Conservation (phyloP, 2,797 vertebrate genomes). For the Apogon hyalosoma region DNA sequence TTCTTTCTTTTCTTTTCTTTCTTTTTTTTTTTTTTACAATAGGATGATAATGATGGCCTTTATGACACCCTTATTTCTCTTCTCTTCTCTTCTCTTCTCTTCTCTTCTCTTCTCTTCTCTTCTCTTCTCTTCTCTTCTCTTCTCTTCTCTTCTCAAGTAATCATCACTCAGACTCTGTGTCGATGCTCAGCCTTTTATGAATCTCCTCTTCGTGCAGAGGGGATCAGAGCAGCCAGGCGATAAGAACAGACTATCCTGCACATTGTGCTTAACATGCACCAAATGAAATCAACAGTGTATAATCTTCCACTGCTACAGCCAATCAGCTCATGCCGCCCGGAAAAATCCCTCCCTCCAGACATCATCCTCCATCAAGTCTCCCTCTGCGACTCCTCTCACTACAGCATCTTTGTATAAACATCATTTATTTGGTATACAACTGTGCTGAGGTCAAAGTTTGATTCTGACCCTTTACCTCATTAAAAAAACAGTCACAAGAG, state of each 20-base stretch:
- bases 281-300: constrained; percentile 56
- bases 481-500: constrained; percentile 25
- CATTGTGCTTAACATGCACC: constrained; percentile 59
- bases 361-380: constrained; percentile 17
- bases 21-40: no score
- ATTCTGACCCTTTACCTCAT: constrained; percentile 66
- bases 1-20: no score
- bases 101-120: background rate
- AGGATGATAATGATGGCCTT: no score
- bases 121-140: constrained; percentile 22
- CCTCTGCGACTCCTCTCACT: constrained; percentile 5
- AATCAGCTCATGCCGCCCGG: constrained; percentile 15
- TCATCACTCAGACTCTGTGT: constrained; percentile 49
- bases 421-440: constrained; percentile 29
- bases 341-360: constrained; percentile 23
- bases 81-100: constrained; percentile 22
- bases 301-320: constrained; percentile 14
- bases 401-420: constrained; percentile 25
- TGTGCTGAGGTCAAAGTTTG: constrained; percentile 37
- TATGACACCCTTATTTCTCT: background rate
- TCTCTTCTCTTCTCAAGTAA: constrained; percentile 29
- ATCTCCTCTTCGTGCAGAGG: constrained; percentile 54
- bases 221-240: constrained; percentile 69
- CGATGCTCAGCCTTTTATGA: constrained; percentile 62
- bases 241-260: constrained; percentile 58